phyloP scores from a whole-genome alignment of 1,140 invertebrate genomes.

The Zaprionus gabonicus region DNA sequence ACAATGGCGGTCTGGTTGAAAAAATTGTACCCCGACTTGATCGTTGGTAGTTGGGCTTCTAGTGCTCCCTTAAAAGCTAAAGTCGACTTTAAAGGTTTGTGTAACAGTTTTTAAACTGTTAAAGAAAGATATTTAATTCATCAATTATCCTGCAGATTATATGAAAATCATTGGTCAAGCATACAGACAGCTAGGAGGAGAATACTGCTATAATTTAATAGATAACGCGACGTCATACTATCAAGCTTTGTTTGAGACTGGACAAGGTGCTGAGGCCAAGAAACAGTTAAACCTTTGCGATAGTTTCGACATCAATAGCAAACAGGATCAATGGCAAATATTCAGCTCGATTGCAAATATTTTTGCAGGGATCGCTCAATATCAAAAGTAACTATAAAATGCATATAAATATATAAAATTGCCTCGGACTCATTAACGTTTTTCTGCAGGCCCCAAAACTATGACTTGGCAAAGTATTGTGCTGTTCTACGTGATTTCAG shows the following conservation, averaged over 20 bases:
- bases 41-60: conserved; percentile 88
- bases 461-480: conserved; percentile 51
- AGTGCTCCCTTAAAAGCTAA: conserved; percentile 90
- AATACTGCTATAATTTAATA: conserved; percentile 85
- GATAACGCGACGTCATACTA: conserved; percentile 85
- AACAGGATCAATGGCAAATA: conserved; percentile 70
- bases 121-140: background rate
- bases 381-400: conserved; percentile 57
- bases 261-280: conserved; percentile 60
- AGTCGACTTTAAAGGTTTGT: conserved; percentile 87
- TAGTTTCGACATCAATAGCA: conserved; percentile 60
- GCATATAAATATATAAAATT: too few relatives aligned
- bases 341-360: conserved; percentile 75
- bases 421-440: background rate
- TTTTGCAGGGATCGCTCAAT: conserved; percentile 76
- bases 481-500: conserved; percentile 49
- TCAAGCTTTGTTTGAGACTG: conserved; percentile 73
- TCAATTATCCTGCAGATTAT: conserved; percentile 46
- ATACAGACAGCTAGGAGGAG: conserved; percentile 74
- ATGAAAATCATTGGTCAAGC: conserved; percentile 67
- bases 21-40: conserved; percentile 91
- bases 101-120: background rate
- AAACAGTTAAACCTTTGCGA: conserved; percentile 79
- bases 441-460: conserved; percentile 45
- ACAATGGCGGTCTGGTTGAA: conserved; percentile 91